Percentiles rank a stretch among this genome's conserved stretches.
Conservation (phyloP, 2,888 invertebrate species). For the Dyspetes luteomarginatus region DNA sequence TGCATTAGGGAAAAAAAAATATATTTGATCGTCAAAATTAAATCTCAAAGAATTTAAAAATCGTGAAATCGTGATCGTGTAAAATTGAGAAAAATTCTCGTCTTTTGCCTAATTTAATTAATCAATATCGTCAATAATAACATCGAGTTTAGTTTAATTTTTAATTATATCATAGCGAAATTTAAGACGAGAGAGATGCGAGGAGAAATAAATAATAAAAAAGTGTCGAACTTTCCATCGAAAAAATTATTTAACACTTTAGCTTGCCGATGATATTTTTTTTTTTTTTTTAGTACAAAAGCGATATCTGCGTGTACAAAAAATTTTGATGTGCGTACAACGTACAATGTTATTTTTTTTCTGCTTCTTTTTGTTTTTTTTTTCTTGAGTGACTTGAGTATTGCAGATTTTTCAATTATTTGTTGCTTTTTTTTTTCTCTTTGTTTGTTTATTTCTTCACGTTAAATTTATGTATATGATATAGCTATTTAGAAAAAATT, state of each 20-base stretch:
- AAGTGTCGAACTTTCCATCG: background rate
- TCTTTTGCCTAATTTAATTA: background rate
- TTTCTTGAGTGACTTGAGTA: slow-evolving; percentile 26
- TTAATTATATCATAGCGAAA: background rate
- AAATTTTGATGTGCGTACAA: slow-evolving; percentile 62
- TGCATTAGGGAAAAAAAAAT: background rate
- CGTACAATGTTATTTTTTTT: slow-evolving; percentile 45
- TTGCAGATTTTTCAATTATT: slow-evolving; percentile 32
- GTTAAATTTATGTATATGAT: slow-evolving; percentile 49
- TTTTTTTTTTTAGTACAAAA: slow-evolving; percentile 63
- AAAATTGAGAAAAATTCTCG: background rate
- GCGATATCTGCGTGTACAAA: slow-evolving; percentile 65
- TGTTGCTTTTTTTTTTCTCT: slow-evolving; percentile 17
- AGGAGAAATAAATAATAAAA: slow-evolving; percentile 1
- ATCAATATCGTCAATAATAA: background rate
- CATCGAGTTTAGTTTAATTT: background rate
- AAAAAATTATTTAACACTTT: background rate
- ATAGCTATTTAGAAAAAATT: slow-evolving; percentile 59
- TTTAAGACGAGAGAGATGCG: background rate
- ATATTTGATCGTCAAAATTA: slow-evolving; percentile 39
- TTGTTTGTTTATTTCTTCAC: slow-evolving; percentile 3
- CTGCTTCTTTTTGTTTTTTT: slow-evolving; percentile 30
- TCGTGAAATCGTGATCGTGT: background rate
- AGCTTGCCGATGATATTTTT: slow-evolving; percentile 55
- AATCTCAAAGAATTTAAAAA: slow-evolving; percentile 22